Evolutionary conservation across 92 coral and sea anemone species (phyloP).

Genomic region (Siderastrea siderea): DNA sequence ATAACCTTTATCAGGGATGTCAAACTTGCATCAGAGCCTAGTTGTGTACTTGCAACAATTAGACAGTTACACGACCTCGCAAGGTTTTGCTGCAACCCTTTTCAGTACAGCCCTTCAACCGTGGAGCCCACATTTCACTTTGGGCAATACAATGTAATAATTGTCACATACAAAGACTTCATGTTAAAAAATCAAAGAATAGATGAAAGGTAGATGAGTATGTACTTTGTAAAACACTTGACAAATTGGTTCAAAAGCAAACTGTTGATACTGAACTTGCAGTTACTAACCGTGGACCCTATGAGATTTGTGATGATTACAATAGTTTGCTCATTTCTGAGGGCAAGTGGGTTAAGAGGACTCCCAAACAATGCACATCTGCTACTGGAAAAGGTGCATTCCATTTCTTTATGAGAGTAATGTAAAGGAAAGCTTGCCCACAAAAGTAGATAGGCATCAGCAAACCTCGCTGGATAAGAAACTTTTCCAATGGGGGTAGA

Average conservation of each 20-base stretch:
- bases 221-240: not conserved
- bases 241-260: not conserved
- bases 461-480: not conserved
- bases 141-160: conserved; percentile 51
- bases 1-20: conserved; percentile 57
- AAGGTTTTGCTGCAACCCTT: conserved; percentile 49
- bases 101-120: conserved; percentile 40
- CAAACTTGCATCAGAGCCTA: conserved; percentile 48
- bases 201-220: not conserved
- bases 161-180: conserved; percentile 54
- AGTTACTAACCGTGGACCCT: conserved; percentile 6
- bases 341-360: not conserved
- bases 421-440: not conserved
- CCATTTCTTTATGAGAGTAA: not conserved
- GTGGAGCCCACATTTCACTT: conserved; percentile 60
- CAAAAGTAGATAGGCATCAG: not conserved
- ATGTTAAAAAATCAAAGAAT: conserved; percentile 20
- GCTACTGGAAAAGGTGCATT: not conserved
- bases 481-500: not conserved
- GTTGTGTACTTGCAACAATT: conserved; percentile 46
- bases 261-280: not conserved
- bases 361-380: not conserved
- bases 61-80: conserved; percentile 52
- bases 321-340: not conserved
- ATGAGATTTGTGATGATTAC: not conserved